Base-by-base conservation (phyloP, 1,140 invertebrate species). In the Coptotermes formosanus region DNA sequence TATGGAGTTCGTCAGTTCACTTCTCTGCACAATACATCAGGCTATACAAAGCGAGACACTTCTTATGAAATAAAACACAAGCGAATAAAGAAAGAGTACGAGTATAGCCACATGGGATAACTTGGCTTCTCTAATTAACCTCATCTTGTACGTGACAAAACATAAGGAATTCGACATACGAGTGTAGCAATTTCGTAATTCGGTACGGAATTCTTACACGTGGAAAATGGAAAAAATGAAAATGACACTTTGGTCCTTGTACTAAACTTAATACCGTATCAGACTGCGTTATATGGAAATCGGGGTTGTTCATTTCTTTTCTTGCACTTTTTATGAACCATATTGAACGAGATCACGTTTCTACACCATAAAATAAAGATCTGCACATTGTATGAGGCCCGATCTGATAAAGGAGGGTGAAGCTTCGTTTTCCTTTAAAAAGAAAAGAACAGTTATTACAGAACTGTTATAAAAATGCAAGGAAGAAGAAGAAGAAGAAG, bases 291-390 rank as follows among this genome's bases (percentile, higher is more conserved):
- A 75, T 30, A 75, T 75, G 64, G 64, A 75, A 75, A 75, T 75
- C 64, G n/a, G n/a, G 64, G 7, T 14, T 75, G 25, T 30, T 75
- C 64, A 75, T 75, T 75, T 30, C 64, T 75, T 30, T 75, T 75
- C 64, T 30, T 75, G 25, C 25, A 30, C 45, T n/a, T 75, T 75
- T 75, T 75, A 75, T 30, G n/a, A 30, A 75, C 64, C 25, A 30
- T 75, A 75, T 75, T 64, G 59, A 75, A 75, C 25, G n/a, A 75
- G 64, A 75, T 75, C 64, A 75, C 64, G 64, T 75, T 75, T 25
- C 64, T 30, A 30, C n/a, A 16, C 64, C 14, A 75, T 75, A 30
- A 75, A 75, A 75, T 25, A 75, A 75, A 75, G 64, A 75, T 4
- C n/a, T 75, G n/a, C 64, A 75, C 7, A 75, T 75, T 25, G 64